Conservation (phyloP, 1,140 invertebrate genomes). For the Drosophila quadrilineata region DNA sequence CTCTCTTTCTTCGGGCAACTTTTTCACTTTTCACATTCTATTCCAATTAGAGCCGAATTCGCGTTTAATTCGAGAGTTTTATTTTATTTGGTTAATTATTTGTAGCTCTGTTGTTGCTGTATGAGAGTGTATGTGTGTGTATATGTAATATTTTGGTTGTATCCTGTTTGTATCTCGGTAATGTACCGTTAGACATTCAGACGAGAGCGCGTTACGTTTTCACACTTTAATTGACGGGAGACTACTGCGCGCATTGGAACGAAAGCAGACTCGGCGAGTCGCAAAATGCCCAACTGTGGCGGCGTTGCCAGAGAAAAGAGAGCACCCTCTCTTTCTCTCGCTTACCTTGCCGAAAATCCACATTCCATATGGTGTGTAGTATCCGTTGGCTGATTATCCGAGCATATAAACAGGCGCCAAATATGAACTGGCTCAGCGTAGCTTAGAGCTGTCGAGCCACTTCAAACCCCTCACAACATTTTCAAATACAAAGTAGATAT, state of each 20-base stretch:
- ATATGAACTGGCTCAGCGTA: conserved; percentile 33
- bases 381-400: conserved; percentile 60
- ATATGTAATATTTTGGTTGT: conserved; percentile 70
- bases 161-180: conserved; percentile 62
- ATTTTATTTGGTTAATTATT: conserved; percentile 39
- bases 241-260: conserved; percentile 63
- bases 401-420: conserved; percentile 57
- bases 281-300: conserved; percentile 35
- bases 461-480: neutral
- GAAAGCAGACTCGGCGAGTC: conserved; percentile 13
- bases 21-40: conserved; percentile 8
- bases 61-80: no score
- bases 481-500: neutral
- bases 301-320: conserved; percentile 21
- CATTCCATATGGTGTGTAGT: conserved; percentile 29
- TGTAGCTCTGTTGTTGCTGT: conserved; percentile 1
- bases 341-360: conserved; percentile 15
- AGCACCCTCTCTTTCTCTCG: conserved; percentile 5
- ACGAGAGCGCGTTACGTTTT: conserved; percentile 69
- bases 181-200: conserved; percentile 45
- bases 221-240: conserved; percentile 75
- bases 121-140: conserved; percentile 38
- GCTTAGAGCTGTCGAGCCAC: conserved; percentile 24
- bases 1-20: conserved; percentile 14
- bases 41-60: conserved; percentile 16